Evolutionary conservation across 1,140 invertebrate genomes (phyloP).

Genomic region (Euwallacea similis): DNA sequence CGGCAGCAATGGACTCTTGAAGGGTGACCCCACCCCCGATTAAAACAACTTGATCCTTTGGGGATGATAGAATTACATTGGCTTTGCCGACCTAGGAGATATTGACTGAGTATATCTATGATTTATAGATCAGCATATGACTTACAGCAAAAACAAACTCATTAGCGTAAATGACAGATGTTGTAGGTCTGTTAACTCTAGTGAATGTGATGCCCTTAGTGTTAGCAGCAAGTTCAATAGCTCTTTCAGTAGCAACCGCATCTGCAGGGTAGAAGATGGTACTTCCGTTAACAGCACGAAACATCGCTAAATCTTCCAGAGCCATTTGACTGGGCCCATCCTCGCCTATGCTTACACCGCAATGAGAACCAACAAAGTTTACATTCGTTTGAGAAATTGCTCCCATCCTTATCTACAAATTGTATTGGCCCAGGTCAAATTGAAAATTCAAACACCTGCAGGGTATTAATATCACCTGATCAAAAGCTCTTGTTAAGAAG

Average conservation of each 20-base stretch:
- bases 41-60: slow-evolving; percentile 79
- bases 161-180: slow-evolving; percentile 84
- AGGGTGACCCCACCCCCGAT: slow-evolving; percentile 93
- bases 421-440: slow-evolving; percentile 7
- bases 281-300: slow-evolving; percentile 86
- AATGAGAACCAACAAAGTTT: slow-evolving; percentile 95
- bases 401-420: slow-evolving; percentile 86
- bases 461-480: slow-evolving; percentile 69
- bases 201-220: slow-evolving; percentile 95
- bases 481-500: slow-evolving; percentile 95
- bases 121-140: slow-evolving; percentile 1
- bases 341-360: slow-evolving; percentile 93
- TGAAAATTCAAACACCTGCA: neutral
- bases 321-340: slow-evolving; percentile 99
- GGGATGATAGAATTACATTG: slow-evolving; percentile 74
- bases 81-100: slow-evolving; percentile 69
- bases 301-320: slow-evolving; percentile 95
- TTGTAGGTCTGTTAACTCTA: slow-evolving; percentile 90
- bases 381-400: slow-evolving; percentile 98
- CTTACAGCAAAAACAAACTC: slow-evolving; percentile 78
- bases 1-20: slow-evolving; percentile 86
- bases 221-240: slow-evolving; percentile 94
- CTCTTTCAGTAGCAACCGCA: slow-evolving; percentile 91
- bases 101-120: neutral
- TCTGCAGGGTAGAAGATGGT: slow-evolving; percentile 98